Evolutionary conservation across 2,888 invertebrate species (phyloP).

Genomic region (Entomobrya multifasciata): DNA sequence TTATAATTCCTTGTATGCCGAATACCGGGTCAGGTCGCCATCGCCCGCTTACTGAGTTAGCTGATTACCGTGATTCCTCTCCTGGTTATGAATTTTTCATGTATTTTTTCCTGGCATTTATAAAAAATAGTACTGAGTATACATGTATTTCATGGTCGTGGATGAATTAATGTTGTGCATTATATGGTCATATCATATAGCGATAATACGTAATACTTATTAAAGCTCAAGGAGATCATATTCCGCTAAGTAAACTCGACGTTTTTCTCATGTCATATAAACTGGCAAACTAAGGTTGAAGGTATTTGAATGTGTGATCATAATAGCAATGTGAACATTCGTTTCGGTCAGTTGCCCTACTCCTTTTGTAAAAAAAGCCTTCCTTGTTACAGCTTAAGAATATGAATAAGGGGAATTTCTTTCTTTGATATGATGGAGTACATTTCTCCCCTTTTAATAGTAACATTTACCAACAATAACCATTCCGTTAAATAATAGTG

Average conservation of each 20-base stretch:
- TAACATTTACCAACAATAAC: neutral
- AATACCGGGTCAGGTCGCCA: constrained; percentile 18
- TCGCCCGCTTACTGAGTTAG: neutral
- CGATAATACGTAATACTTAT: neutral
- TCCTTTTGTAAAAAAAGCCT: neutral
- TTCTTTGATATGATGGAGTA: too few relatives aligned
- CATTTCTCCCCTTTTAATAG: neutral
- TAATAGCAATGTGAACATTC: constrained; percentile 32
- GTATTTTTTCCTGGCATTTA: neutral
- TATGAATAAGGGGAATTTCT: neutral
- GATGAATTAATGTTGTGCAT: neutral
- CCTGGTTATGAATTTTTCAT: neutral
- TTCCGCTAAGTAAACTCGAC: neutral
- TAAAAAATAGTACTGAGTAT: too few relatives aligned
- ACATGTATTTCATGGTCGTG: neutral
- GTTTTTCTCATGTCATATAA: neutral
- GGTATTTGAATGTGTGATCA: constrained; percentile 21
- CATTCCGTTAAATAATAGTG: constrained; percentile 3
- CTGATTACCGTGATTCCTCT: neutral
- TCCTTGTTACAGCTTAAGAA: neutral
- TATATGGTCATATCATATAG: neutral
- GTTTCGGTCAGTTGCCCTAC: constrained; percentile 37
- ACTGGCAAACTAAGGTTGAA: constrained; percentile 2
- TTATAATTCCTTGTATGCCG: constrained; percentile 34
- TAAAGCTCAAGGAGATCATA: too few relatives aligned